Percentiles rank a stretch among this genome's conserved stretches.
Conservation (phyloP, 2,888 invertebrate genomes). For the Galerucella calmariensis region DNA sequence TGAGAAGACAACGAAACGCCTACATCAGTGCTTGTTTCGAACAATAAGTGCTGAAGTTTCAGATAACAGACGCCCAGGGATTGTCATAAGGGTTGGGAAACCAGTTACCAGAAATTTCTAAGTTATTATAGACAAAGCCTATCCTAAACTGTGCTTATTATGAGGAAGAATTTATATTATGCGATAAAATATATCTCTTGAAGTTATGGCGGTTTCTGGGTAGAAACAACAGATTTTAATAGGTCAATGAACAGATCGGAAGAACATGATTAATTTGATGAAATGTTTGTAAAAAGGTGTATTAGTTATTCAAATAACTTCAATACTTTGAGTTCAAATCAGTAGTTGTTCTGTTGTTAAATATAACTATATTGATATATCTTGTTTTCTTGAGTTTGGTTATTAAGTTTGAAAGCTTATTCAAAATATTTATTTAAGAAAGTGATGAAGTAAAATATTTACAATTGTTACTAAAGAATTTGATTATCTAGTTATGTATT, state of each 20-base stretch:
- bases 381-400: no score
- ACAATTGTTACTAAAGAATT: no score
- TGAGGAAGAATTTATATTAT: slow-evolving; percentile 11
- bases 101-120: slow-evolving; percentile 20
- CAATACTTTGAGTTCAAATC: no score
- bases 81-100: slow-evolving; percentile 26
- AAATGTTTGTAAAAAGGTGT: no score
- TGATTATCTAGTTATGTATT: no score
- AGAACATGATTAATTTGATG: no score
- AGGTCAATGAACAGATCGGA: not conserved
- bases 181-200: not conserved
- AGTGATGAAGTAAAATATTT: no score
- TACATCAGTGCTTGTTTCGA: slow-evolving; percentile 6
- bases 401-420: no score
- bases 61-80: slow-evolving; percentile 16
- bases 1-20: slow-evolving; percentile 19
- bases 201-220: not conserved
- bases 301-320: no score
- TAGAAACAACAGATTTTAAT: not conserved
- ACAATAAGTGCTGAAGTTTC: slow-evolving; percentile 25
- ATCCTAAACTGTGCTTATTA: slow-evolving; percentile 14
- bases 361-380: no score
- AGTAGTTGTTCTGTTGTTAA: no score
- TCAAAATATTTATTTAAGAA: no score
- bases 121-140: slow-evolving; percentile 9